These are phyloP conservation scores for Aeoliscus strigatus DNA, from an alignment of 2,797 vertebrate genomes.

Conservation along the genomic window DNA sequence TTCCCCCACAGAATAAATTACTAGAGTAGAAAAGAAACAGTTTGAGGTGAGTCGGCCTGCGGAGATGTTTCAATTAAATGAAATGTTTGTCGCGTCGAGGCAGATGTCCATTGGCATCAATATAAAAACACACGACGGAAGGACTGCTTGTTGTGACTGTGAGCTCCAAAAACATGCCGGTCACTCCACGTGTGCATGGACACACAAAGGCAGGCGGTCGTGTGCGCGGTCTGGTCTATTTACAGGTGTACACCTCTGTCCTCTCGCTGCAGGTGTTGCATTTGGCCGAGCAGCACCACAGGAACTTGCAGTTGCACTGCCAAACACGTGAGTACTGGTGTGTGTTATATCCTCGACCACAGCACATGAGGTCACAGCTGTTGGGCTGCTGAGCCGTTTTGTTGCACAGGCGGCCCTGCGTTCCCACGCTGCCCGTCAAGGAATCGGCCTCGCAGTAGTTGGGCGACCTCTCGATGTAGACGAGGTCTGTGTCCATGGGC, in stretches of 20 bases:
- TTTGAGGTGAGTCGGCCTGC: no score
- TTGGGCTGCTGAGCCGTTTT: slow-evolving; percentile 89
- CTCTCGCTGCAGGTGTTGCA: slow-evolving; percentile 98
- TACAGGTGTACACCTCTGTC: slow-evolving; percentile 96
- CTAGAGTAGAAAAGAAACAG: no score
- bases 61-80: no score
- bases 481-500: slow-evolving; percentile 92
- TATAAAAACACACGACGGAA: no score
- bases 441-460: slow-evolving; percentile 97
- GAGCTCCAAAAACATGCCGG: no score
- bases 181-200: no score
- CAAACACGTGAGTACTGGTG: slow-evolving; percentile 95
- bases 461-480: slow-evolving; percentile 93
- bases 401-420: slow-evolving; percentile 94
- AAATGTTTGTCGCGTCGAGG: no score
- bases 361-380: slow-evolving; percentile 96
- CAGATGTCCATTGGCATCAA: no score
- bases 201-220: no score
- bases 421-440: slow-evolving; percentile 89
- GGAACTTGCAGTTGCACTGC: slow-evolving; percentile 99
- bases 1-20: no score
- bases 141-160: no score
- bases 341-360: slow-evolving; percentile 93
- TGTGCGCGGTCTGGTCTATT: no score
- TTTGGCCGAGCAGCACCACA: slow-evolving; percentile 98